Conservation (phyloP, 2,888 invertebrate genomes). For the Zaprionus obscuricornis region DNA sequence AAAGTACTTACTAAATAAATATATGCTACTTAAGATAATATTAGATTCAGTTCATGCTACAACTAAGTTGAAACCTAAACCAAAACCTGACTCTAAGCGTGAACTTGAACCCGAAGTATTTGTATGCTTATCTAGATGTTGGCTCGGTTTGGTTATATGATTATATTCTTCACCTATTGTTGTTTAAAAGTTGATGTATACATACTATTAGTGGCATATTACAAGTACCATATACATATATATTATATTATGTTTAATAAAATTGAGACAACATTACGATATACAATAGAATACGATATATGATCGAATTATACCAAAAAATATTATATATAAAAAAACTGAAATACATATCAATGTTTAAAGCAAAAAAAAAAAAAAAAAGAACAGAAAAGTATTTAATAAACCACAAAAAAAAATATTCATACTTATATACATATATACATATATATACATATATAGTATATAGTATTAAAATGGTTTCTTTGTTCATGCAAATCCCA, state of each 20-base stretch:
- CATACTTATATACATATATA: too few species aligned
- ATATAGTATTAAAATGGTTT: constrained; percentile 82
- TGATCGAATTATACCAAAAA: constrained; percentile 46
- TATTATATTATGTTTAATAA: constrained; percentile 55
- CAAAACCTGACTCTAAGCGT: too few species aligned
- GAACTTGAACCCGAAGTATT: too few species aligned
- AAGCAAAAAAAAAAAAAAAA: constrained; percentile 51
- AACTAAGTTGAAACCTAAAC: constrained; percentile 41
- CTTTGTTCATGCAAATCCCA: constrained; percentile 77
- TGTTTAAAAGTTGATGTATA: constrained; percentile 54
- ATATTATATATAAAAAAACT: constrained; percentile 14
- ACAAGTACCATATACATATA: too few species aligned
- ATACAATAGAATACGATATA: constrained; percentile 53
- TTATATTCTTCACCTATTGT: constrained; percentile 51
- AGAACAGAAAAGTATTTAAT: constrained; percentile 70
- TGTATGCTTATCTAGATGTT: too few species aligned
- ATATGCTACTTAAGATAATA: constrained; percentile 26
- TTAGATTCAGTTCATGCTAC: constrained; percentile 26
- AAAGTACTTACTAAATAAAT: constrained; percentile 27
- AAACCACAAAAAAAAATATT: constrained; percentile 81
- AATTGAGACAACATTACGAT: constrained; percentile 48
- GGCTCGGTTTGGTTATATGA: constrained; percentile 36
- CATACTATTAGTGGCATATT: constrained; percentile 58
- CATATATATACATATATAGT: constrained; percentile 34
- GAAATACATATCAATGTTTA: constrained; percentile 69